Percentiles rank a stretch among this genome's conserved stretches.
Conservation (phyloP, 2,888 invertebrate species). For the Eudasyphora cyanicolor region DNA sequence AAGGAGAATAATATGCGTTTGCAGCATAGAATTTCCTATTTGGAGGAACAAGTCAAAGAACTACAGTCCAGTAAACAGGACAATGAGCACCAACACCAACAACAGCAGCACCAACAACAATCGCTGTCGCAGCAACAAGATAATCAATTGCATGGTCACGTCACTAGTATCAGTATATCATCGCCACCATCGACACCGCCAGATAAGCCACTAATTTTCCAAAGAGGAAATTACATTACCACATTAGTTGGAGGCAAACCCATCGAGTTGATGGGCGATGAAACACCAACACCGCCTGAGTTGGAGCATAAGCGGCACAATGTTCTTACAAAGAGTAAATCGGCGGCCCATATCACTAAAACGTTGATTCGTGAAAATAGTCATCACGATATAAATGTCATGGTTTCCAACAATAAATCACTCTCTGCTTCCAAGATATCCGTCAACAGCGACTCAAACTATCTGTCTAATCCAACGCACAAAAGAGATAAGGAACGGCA, state of each 20-base stretch:
- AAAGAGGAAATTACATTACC: slow-evolving; percentile 90
- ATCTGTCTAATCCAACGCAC: slow-evolving; percentile 69
- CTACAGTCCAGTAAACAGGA: slow-evolving; percentile 80
- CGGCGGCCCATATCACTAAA: slow-evolving; percentile 76
- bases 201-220: slow-evolving; percentile 85
- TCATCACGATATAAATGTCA: slow-evolving; percentile 72
- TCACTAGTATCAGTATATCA: slow-evolving; percentile 87
- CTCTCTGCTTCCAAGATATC: slow-evolving; percentile 79
- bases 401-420: slow-evolving; percentile 73
- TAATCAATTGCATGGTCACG: slow-evolving; percentile 79
- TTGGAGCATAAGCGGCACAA: slow-evolving; percentile 44
- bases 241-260: slow-evolving; percentile 84
- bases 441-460: slow-evolving; percentile 78
- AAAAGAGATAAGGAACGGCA: slow-evolving; percentile 76
- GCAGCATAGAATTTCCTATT: slow-evolving; percentile 92
- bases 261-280: slow-evolving; percentile 75
- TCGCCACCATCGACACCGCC: slow-evolving; percentile 82
- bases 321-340: slow-evolving; percentile 66
- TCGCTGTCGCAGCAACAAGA: slow-evolving; percentile 52
- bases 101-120: slow-evolving; percentile 38
- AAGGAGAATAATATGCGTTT: slow-evolving; percentile 90
- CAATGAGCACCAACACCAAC: slow-evolving; percentile 58
- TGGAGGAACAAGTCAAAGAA: slow-evolving; percentile 91
- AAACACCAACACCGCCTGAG: slow-evolving; percentile 54
- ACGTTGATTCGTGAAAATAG: slow-evolving; percentile 78